Conservation (phyloP, 2,113 vertebrate genomes). For the Pandion haliaetus region DNA sequence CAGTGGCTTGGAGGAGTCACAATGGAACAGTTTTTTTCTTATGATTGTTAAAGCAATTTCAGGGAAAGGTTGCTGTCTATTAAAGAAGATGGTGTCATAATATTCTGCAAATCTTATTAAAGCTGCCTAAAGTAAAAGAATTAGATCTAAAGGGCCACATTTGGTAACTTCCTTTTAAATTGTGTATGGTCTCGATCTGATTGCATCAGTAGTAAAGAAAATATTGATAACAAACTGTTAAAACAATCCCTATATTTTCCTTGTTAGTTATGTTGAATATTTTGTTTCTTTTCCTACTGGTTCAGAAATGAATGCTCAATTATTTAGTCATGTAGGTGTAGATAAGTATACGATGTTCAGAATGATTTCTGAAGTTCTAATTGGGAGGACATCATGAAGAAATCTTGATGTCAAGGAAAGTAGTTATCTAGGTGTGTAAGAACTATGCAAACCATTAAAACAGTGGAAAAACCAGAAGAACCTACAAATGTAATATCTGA, state of each 20-base stretch:
- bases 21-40: slow-evolving; percentile 54
- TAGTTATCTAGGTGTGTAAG: background rate
- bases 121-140: slow-evolving; percentile 17
- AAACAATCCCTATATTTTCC: background rate
- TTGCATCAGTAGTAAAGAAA: background rate
- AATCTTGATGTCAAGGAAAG: background rate
- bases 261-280: background rate
- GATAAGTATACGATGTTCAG: background rate
- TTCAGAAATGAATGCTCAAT: background rate
- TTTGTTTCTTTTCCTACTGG: background rate
- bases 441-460: background rate
- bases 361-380: background rate
- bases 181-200: background rate
- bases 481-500: background rate
- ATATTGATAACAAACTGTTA: background rate
- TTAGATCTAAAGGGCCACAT: background rate
- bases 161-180: background rate
- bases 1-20: slow-evolving; percentile 55
- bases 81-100: slow-evolving; percentile 7
- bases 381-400: background rate
- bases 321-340: background rate
- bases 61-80: slow-evolving; percentile 3
- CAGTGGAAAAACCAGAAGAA: background rate
- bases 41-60: slow-evolving; percentile 51
- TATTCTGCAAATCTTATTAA: slow-evolving; percentile 13